Percentiles rank a stretch among this genome's conserved stretches.
Evolutionary conservation across 2,797 vertebrate genomes (phyloP).

Genomic region (Cuculus canorus): DNA sequence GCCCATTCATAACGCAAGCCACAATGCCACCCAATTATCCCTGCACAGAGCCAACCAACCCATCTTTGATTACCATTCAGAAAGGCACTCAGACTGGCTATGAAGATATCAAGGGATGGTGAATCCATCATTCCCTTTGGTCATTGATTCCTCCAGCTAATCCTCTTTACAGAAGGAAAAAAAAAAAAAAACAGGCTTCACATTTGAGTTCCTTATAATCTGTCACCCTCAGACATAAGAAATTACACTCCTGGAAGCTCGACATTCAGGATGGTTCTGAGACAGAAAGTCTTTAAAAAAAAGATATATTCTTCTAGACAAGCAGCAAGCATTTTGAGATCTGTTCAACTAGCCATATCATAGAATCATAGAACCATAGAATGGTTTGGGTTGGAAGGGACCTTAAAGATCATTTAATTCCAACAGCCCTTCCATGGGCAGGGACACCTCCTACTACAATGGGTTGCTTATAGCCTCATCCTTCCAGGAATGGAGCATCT

Average conservation of each 20-base stretch:
- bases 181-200: not conserved
- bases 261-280: not conserved
- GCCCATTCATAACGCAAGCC: not conserved
- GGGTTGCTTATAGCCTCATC: too few relatives aligned
- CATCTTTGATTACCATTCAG: not conserved
- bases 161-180: not conserved
- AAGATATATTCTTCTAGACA: not conserved
- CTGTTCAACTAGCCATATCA: not conserved
- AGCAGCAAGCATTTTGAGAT: not conserved
- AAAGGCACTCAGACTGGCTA: not conserved
- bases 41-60: not conserved
- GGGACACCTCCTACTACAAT: too few relatives aligned
- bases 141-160: slow-evolving; percentile 42
- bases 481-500: too few relatives aligned
- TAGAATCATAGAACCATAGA: too few relatives aligned
- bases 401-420: too few relatives aligned
- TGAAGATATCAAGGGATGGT: slow-evolving; percentile 17
- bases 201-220: not conserved
- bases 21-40: not conserved
- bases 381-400: too few relatives aligned
- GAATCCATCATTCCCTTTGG: not conserved
- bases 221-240: not conserved
- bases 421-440: too few relatives aligned
- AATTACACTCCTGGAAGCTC: not conserved
- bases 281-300: not conserved